Conservation (phyloP, 2,888 invertebrate species). For the Hydrotaea cyrtoneurina region DNA sequence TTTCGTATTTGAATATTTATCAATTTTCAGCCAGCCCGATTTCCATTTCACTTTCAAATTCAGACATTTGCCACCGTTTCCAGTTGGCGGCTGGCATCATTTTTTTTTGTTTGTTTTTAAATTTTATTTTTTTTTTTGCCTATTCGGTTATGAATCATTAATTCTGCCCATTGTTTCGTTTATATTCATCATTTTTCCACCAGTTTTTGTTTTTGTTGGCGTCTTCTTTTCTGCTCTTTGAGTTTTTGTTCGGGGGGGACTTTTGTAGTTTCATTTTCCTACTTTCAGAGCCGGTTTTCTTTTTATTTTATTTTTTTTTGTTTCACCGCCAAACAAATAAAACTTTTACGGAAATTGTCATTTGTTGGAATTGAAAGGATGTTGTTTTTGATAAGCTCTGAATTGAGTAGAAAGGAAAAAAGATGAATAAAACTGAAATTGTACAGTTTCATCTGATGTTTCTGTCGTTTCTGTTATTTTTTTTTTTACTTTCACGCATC, state of each 20-base stretch:
- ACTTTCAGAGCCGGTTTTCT: slow-evolving; percentile 1
- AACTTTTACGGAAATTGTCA: slow-evolving; percentile 56
- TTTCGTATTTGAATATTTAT: neutral
- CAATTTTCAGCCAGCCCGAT: neutral
- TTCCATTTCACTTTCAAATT: slow-evolving; percentile 25
- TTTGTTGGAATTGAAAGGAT: slow-evolving; percentile 59
- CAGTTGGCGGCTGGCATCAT: neutral
- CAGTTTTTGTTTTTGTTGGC: neutral
- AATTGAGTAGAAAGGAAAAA: slow-evolving; percentile 55
- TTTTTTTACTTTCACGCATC: slow-evolving; percentile 62
- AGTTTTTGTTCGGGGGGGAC: neutral
- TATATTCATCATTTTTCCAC: slow-evolving; percentile 6
- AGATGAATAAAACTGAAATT: neutral
- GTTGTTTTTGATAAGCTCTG: slow-evolving; percentile 59
- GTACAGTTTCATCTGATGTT: neutral
- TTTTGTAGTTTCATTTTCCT: neutral
- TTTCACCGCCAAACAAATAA: neutral
- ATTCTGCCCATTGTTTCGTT: slow-evolving; percentile 17
- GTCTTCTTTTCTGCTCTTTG: neutral
- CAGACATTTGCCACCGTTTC: neutral
- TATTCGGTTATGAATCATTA: slow-evolving; percentile 19
- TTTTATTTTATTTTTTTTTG: too few species aligned
- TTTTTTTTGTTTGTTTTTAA: neutral
- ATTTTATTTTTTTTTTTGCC: neutral
- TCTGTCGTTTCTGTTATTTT: neutral